A percentile compares a stretch with the other conserved stretches of the same genome.
phyloP scores from a whole-genome alignment of 2,113 vertebrate species.

The Podarcis raffonei region DNA sequence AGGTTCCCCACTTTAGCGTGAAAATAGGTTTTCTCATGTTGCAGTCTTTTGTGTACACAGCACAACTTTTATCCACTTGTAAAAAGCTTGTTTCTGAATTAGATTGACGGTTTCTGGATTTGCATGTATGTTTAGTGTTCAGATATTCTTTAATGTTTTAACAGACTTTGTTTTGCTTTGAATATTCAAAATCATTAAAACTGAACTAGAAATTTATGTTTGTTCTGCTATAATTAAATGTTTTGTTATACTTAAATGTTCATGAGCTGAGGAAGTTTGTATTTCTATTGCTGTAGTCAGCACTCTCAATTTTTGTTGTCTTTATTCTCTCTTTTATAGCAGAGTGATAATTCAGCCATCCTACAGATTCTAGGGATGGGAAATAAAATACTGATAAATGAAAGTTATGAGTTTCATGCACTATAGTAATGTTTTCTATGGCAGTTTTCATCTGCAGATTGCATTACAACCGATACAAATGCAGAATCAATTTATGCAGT shows the following conservation, averaged over 20 bases:
- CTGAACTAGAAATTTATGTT: background rate
- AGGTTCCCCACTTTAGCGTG: background rate
- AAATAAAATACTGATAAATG: background rate
- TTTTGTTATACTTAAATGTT: background rate
- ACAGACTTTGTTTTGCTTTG: too few species aligned
- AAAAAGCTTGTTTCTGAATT: too few species aligned
- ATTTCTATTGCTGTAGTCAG: background rate
- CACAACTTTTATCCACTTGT: too few species aligned
- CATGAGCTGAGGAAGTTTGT: background rate
- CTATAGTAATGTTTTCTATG: background rate
- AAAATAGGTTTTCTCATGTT: too few species aligned
- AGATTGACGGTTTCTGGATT: too few species aligned
- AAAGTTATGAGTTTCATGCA: background rate
- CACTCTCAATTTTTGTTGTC: too few species aligned
- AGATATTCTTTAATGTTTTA: too few species aligned
- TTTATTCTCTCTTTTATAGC: too few species aligned
- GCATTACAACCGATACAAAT: background rate
- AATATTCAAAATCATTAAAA: background rate
- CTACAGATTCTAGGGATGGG: background rate
- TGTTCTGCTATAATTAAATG: background rate
- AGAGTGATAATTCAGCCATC: background rate
- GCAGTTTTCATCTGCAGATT: background rate
- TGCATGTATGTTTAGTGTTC: too few species aligned
- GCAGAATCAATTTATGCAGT: background rate
- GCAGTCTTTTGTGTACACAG: too few species aligned